phyloP scores from a whole-genome alignment of 2,113 vertebrate species.

The Echinops telfairi region DNA sequence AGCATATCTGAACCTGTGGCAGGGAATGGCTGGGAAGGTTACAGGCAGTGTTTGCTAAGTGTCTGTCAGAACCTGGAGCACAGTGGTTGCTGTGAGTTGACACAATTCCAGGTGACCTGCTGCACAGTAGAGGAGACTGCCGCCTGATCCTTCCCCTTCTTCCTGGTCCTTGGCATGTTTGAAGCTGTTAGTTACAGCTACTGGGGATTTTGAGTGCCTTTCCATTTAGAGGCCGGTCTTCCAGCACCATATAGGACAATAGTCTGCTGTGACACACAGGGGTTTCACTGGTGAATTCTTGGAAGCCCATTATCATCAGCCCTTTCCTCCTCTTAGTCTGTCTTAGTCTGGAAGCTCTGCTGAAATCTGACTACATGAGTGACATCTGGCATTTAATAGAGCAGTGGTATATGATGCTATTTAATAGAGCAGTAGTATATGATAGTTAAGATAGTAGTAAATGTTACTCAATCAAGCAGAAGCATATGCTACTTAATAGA shows the following conservation, averaged over 20 bases:
- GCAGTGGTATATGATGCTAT: neutral
- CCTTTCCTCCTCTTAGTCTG: neutral
- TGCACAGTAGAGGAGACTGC: neutral
- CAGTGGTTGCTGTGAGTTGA: neutral
- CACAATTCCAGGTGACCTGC: neutral
- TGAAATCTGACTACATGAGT: too few relatives aligned
- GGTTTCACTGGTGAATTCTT: neutral
- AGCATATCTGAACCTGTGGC: neutral
- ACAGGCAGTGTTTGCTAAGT: neutral
- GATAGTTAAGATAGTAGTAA: too few relatives aligned
- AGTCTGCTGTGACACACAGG: neutral
- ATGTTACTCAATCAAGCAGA: too few relatives aligned
- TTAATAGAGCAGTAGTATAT: neutral
- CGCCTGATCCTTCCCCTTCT: neutral
- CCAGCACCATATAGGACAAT: neutral
- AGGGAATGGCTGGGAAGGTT: neutral
- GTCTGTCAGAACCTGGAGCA: neutral
- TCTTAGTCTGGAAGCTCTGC: neutral
- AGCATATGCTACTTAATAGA: too few relatives aligned
- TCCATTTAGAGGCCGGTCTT: neutral
- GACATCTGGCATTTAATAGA: neutral
- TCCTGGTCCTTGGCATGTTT: neutral
- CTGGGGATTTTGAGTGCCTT: neutral
- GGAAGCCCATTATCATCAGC: neutral
- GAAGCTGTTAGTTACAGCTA: neutral